A percentile compares a stretch with the other conserved stretches of the same genome.
These are phyloP conservation scores for Ammospiza caudacuta DNA, from an alignment of 2,113 vertebrate species.

Conservation along the genomic window DNA sequence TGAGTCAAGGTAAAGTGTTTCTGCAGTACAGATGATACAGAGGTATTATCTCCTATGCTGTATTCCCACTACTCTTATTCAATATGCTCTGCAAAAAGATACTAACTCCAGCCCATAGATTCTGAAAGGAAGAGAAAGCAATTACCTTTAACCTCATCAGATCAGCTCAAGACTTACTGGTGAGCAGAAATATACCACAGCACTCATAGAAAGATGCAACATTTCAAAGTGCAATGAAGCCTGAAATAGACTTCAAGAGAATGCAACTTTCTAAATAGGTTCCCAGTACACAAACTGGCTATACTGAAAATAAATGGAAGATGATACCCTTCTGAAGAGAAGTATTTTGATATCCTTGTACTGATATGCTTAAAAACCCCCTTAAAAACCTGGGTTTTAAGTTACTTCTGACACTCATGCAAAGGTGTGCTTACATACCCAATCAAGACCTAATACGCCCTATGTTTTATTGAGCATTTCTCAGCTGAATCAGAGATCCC, in stretches of 20 bases:
- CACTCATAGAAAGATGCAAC: background rate
- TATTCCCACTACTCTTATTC: background rate
- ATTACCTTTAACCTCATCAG: background rate
- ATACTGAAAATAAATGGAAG: background rate
- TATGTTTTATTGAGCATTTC: background rate
- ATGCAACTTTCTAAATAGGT: background rate
- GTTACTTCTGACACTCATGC: background rate
- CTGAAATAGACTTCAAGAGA: background rate
- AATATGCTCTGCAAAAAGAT: background rate
- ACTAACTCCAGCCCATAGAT: background rate
- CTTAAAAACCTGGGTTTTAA: background rate
- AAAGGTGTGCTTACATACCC: background rate
- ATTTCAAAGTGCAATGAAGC: background rate
- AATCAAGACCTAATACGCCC: background rate
- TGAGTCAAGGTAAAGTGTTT: background rate
- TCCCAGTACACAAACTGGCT: background rate
- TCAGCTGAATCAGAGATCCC: background rate
- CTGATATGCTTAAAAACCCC: rapidly evolving
- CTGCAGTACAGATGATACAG: background rate
- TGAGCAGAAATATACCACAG: background rate
- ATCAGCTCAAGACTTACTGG: background rate
- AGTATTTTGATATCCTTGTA: background rate
- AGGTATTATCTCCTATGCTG: background rate
- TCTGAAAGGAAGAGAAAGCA: background rate
- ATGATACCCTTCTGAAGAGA: background rate